A percentile compares a stretch with the other conserved stretches of the same genome.
Evolutionary conservation across 2,888 invertebrate genomes (phyloP).

Genomic region (Tubulanus polymorphus): DNA sequence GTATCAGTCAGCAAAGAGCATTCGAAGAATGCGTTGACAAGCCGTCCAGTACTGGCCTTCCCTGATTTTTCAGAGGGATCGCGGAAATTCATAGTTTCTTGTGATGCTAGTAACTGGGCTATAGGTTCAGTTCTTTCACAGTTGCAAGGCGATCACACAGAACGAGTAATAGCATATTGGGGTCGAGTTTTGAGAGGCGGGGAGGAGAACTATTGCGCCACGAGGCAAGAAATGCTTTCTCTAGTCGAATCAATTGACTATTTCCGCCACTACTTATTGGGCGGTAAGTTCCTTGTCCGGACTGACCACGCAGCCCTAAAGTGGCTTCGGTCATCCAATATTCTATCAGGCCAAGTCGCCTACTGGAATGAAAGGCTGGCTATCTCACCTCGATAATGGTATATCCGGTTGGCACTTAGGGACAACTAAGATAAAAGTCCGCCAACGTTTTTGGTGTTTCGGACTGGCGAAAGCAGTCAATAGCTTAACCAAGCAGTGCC

Average conservation of each 20-base stretch:
- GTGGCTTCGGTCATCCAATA: constrained; percentile 19
- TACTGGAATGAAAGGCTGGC: constrained; percentile 20
- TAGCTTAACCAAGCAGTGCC: not conserved
- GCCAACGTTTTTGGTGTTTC: constrained; percentile 4
- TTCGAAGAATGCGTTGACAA: constrained; percentile 6
- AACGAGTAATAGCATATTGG: constrained; percentile 1
- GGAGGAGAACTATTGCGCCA: constrained; percentile 13
- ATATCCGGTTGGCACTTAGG: constrained; percentile 5
- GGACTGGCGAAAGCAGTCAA: not conserved
- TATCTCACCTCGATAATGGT: not conserved
- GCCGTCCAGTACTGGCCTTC: constrained; percentile 8
- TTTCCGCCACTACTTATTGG: constrained; percentile 4
- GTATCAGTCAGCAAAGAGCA: constrained; percentile 6
- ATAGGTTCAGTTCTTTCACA: constrained; percentile 13
- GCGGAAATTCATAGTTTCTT: constrained; percentile 5
- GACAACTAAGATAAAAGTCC: constrained; percentile 1
- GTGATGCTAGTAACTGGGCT: constrained; percentile 15
- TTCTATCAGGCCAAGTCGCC: constrained; percentile 17
- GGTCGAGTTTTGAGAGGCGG: not conserved
- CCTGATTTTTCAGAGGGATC: constrained; percentile 7
- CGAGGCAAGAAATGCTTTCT: not conserved
- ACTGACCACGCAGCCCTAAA: constrained; percentile 16
- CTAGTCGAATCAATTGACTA: not conserved
- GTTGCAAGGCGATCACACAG: not conserved
- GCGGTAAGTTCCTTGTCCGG: constrained; percentile 14